A percentile compares a stretch with the other conserved stretches of the same genome.
Conservation (phyloP, 2,797 vertebrate genomes). For the Pterois miles region DNA sequence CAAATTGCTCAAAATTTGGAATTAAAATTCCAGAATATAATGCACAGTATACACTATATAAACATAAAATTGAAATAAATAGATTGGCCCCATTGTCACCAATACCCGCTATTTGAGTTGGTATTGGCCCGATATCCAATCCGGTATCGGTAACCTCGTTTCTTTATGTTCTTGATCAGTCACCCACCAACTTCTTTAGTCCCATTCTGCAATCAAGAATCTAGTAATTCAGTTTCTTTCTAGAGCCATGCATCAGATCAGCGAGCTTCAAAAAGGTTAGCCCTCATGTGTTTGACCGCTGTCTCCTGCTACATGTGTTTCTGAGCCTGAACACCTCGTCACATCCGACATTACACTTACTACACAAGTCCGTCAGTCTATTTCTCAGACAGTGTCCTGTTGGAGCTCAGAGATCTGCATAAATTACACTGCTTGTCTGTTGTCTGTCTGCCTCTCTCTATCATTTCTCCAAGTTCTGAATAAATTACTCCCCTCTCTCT, state of each 20-base stretch:
- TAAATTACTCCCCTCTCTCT: conserved; percentile 62
- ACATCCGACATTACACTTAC: neutral
- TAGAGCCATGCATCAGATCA: neutral
- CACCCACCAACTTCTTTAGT: neutral
- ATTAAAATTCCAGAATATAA: no score
- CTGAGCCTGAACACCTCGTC: neutral
- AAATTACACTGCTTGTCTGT: conserved; percentile 64
- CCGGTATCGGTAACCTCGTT: neutral
- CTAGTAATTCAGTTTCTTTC: neutral
- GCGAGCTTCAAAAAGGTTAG: neutral
- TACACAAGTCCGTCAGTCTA: neutral
- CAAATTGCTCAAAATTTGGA: no score
- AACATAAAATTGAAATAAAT: no score
- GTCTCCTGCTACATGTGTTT: neutral
- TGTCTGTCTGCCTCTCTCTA: conserved; percentile 54
- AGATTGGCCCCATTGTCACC: no score
- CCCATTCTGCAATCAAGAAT: neutral
- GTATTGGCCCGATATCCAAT: no score
- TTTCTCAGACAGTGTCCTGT: conserved; percentile 27
- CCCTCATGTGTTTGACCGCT: neutral
- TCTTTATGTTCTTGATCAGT: neutral
- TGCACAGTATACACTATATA: no score
- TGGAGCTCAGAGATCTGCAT: conserved; percentile 59
- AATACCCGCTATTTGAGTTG: no score
- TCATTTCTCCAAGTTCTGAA: conserved; percentile 69